Base-by-base conservation (phyloP, 2,888 invertebrate genomes). In the Periphyllus acericola region DNA sequence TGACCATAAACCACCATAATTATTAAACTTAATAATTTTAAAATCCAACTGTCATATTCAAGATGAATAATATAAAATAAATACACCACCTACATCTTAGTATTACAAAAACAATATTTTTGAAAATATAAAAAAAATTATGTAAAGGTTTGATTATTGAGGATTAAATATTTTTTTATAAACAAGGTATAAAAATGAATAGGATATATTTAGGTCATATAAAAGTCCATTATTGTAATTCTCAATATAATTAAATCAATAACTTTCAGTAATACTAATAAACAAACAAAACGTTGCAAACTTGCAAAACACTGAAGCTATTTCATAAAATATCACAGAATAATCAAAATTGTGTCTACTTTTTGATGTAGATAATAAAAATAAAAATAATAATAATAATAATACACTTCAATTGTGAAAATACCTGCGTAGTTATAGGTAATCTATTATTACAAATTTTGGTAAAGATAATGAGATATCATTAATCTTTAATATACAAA, bases 291-390 rank as follows among this genome's bases (percentile, higher is more conserved):
- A 83, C 17, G 68, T 34, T 83, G 11, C 55, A 52, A 82, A 34
- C 8, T 34, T 82, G 60, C 34, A 60, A 74, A 74, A 83, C 21
- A 60, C 21, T 60, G 71, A 52, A 83, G n/a, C 40, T 83, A 74
- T 74, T 83, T 55, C 25, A 83, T 75, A 83, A 60, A 74, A 83
- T 83, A 83, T 83, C 83, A 83, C 83, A 83, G 80, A 79, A 19
- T 75, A 60, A 83, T 75, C 36, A 75, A 40, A 75, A 60, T 74
- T 1, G 60, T 60, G 11, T 83, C 36, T 83, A 83, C 29, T 4
- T 74, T 32, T 81, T 34, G 8, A 55, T 14, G 29, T 83, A 83
- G 29, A 74, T 60, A 83, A 52, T 25, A 60, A 60, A 25, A 60
- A 60, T 60, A 60, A 60, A 25, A 60, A 60, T 25, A 60, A 60